These are phyloP conservation scores for Sarcoramphus papa DNA, from an alignment of 2,797 vertebrate species.

Conservation along the genomic window DNA sequence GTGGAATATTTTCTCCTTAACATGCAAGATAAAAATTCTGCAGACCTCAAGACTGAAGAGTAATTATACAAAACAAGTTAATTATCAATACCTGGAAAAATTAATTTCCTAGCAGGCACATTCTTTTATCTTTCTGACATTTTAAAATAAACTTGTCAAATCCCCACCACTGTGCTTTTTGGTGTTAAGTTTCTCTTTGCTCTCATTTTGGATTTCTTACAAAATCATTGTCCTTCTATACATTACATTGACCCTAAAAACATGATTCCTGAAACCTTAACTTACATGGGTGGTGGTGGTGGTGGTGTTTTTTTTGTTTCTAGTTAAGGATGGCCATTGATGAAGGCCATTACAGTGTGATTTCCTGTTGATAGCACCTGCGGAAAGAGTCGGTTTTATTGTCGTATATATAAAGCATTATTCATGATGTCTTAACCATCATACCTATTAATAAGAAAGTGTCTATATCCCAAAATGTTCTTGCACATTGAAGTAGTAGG, in stretches of 20 bases:
- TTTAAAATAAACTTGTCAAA: background rate
- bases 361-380: background rate
- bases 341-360: background rate
- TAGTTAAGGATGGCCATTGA: background rate
- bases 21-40: background rate
- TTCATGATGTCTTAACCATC: background rate
- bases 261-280: background rate
- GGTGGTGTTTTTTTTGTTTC: background rate
- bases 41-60: background rate
- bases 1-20: background rate
- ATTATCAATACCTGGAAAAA: background rate
- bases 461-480: background rate
- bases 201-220: background rate
- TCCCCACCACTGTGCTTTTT: background rate
- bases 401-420: background rate
- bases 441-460: background rate
- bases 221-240: background rate
- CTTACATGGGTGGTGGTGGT: background rate
- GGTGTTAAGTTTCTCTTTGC: background rate
- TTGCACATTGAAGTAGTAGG: background rate
- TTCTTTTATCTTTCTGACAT: background rate
- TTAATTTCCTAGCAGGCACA: background rate
- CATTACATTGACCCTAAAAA: background rate
- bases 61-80: background rate
- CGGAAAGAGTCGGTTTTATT: background rate